A percentile compares a stretch with the other conserved stretches of the same genome.
phyloP scores from a whole-genome alignment of 2,797 vertebrate species.

The Varecia variegata region DNA sequence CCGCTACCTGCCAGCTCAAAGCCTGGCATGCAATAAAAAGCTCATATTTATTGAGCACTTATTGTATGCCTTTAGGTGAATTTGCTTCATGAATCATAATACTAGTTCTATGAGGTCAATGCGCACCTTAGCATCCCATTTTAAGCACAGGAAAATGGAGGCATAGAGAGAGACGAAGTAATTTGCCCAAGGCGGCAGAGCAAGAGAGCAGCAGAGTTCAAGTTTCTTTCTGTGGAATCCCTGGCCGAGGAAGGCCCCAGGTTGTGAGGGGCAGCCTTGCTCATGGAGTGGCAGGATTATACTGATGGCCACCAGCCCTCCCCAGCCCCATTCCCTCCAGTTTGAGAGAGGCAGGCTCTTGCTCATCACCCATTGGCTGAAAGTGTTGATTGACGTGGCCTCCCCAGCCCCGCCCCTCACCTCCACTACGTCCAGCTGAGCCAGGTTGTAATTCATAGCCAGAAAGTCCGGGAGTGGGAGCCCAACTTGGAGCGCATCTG shows the following conservation, averaged over 20 bases:
- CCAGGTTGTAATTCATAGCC: slow-evolving; percentile 32
- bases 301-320: background rate
- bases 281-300: background rate
- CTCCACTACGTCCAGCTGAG: background rate
- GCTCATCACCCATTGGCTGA: background rate
- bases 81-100: background rate
- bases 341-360: background rate
- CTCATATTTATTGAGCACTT: background rate
- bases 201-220: background rate
- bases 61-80: background rate
- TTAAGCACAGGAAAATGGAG: background rate
- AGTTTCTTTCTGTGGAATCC: background rate
- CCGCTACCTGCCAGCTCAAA: background rate
- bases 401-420: background rate
- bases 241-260: background rate
- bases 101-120: background rate
- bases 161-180: background rate
- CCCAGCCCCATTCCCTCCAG: too few species aligned
- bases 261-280: background rate
- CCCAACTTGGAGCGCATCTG: slow-evolving; percentile 59
- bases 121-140: background rate
- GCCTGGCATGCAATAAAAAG: background rate
- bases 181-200: background rate
- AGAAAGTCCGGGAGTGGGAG: slow-evolving; percentile 66
- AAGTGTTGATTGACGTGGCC: background rate